phyloP scores from a whole-genome alignment of 2,113 vertebrate genomes.

The Gobiocypris rarus region DNA sequence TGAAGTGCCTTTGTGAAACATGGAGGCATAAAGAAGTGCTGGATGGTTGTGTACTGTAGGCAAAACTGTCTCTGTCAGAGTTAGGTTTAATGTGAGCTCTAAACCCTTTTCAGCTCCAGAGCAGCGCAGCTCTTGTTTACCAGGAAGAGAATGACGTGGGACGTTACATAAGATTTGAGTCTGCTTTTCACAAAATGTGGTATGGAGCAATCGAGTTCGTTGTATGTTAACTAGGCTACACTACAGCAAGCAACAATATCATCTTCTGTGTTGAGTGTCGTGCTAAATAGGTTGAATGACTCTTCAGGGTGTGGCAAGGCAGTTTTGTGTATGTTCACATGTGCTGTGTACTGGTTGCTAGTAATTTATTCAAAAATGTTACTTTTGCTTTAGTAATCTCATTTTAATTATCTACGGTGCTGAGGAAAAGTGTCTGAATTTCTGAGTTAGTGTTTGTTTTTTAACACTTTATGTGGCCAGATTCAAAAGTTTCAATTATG shows the following conservation, averaged over 20 bases:
- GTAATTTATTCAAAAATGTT: conserved; percentile 24
- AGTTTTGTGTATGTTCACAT: background rate
- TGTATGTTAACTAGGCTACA: conserved; percentile 17
- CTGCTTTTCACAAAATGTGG: conserved; percentile 31
- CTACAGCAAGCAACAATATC: background rate
- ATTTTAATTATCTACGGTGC: conserved; percentile 52
- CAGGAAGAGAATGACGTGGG: conserved; percentile 27
- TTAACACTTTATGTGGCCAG: no score
- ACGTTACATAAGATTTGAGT: conserved; percentile 50
- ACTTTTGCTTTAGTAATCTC: conserved; percentile 57
- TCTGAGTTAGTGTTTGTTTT: no score
- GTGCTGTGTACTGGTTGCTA: background rate
- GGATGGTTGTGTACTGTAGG: conserved; percentile 2
- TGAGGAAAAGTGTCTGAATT: no score
- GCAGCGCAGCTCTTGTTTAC: conserved; percentile 21
- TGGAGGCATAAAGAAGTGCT: conserved; percentile 19
- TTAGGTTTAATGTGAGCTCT: conserved; percentile 30
- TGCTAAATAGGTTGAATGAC: conserved; percentile 27
- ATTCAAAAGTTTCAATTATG: background rate
- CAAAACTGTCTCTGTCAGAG: conserved; percentile 17
- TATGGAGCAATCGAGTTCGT: background rate
- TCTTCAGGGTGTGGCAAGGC: conserved; percentile 46
- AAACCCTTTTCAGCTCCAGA: conserved; percentile 31
- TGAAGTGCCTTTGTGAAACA: conserved; percentile 45
- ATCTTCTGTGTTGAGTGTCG: conserved; percentile 27